Conservation (phyloP, 2,113 vertebrate species). For the Phaethornis superciliosus region DNA sequence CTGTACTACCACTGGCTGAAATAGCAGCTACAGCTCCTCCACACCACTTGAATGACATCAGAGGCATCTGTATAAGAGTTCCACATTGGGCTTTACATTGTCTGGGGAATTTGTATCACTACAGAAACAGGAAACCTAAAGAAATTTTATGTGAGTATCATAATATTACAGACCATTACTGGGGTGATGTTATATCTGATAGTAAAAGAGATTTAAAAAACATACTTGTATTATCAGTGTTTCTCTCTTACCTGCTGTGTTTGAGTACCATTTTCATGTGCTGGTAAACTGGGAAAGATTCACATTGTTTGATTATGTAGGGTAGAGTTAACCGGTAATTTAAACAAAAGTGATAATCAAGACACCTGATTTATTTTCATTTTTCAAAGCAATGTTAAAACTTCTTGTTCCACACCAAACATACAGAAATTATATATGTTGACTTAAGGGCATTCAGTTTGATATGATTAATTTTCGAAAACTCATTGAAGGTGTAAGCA, state of each 20-base stretch:
- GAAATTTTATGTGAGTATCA: not conserved
- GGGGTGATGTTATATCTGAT: not conserved
- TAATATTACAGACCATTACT: slow-evolving; percentile 3
- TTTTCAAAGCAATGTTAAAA: slow-evolving; percentile 42
- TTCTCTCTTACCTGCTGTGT: not conserved
- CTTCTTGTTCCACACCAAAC: not conserved
- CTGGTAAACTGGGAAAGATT: not conserved
- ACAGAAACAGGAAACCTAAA: not conserved
- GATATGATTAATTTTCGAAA: slow-evolving; percentile 67
- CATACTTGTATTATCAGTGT: not conserved
- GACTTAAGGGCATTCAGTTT: slow-evolving; percentile 53
- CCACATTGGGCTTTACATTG: not conserved
- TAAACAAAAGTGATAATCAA: slow-evolving; percentile 12
- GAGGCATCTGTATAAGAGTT: not conserved
- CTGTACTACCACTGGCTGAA: not conserved
- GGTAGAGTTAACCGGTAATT: slow-evolving; percentile 53
- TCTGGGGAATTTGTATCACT: not conserved
- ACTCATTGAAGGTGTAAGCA: slow-evolving; percentile 68
- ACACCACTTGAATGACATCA: not conserved
- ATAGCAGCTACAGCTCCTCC: not conserved
- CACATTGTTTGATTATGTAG: slow-evolving; percentile 9
- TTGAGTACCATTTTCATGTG: slow-evolving; percentile 26
- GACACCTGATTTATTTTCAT: slow-evolving; percentile 6
- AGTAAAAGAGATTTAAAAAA: slow-evolving; percentile 30
- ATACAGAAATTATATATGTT: slow-evolving; percentile 26